Base-by-base conservation (phyloP, 1,140 invertebrate species). In the Sweltsa coloradensis region DNA sequence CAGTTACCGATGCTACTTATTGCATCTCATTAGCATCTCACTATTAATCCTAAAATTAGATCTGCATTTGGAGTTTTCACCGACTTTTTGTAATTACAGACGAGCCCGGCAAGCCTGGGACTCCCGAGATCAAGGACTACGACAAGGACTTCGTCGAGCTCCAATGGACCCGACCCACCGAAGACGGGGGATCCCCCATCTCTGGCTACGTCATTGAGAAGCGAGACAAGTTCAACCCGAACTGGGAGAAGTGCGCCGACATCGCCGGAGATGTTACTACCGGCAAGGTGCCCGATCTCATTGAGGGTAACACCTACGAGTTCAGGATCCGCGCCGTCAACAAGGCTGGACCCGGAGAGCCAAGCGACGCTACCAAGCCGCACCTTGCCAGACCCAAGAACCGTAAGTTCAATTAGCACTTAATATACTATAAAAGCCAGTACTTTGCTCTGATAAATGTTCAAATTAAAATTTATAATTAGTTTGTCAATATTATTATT, bases 201-300 rank as follows among this genome's bases (percentile, higher is more conserved):
- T 90, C 83, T 14, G 87, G 87, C 6, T 97, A 96, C 54, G 69
- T 97, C 21, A 89, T 99, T 65, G 95, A 99, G 62, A 97, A 97
- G 72, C 85, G 89, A 55, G 91, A 95, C 59, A 88, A 91, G 60
- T 26, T 16, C 39, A 81, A 76, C 63, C 83, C 80, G 5, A 81
- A 81, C 44, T 89, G 91, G 89, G 85, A 91, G 60, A 83, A 87
- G 59, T 89, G 84, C 66, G 83, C 81, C 19, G 79, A 89, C 66
- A 75, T 90, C 50, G 78, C 81, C 36, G 89, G 86, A 40, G 84
- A 96, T 59, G 77, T 83, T 14, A 85, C 85, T 22, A 77, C 72
- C 40, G 88, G 84, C 3, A 85, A 78, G 60, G 88, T 97, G 3
- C 78, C 83, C 14, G 85, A 89, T 59, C 72, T 99, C 0, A 83